These are phyloP conservation scores for Pithys albifrons DNA, from an alignment of 2,113 vertebrate genomes.

Conservation along the genomic window DNA sequence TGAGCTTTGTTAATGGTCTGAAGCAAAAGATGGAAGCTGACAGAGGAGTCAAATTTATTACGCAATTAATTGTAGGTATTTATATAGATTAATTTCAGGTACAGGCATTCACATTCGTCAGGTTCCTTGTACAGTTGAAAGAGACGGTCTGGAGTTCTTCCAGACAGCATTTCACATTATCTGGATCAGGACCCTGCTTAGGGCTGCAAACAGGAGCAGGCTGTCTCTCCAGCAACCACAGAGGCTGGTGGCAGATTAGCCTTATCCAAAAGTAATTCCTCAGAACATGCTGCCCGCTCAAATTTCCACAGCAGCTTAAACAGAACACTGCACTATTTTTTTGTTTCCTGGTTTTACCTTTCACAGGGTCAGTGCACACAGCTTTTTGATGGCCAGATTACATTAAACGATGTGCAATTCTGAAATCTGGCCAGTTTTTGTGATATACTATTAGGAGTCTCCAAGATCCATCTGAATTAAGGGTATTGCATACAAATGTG, in stretches of 20 bases:
- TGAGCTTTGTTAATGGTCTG: background rate
- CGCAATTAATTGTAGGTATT: background rate
- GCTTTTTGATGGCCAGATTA: background rate
- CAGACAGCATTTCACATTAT: background rate
- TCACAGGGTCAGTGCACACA: background rate
- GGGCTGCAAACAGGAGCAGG: background rate
- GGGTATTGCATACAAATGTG: background rate
- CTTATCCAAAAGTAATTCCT: conserved; percentile 16
- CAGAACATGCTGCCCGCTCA: background rate
- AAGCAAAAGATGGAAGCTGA: background rate
- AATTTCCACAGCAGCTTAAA: background rate
- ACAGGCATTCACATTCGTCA: background rate
- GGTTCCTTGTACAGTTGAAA: background rate
- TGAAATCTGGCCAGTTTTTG: background rate
- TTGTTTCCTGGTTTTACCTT: background rate
- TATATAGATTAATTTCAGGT: background rate
- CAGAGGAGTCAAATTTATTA: background rate
- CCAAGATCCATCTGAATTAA: background rate
- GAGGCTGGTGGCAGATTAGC: background rate
- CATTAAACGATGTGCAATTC: background rate
- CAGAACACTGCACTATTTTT: background rate
- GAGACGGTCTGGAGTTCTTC: background rate
- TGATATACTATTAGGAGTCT: background rate
- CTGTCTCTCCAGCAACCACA: background rate
- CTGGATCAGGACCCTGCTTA: background rate